A percentile compares a stretch with the other conserved stretches of the same genome.
These are phyloP conservation scores for Equus quagga DNA, from an alignment of 2,113 vertebrate genomes.

Conservation along the genomic window DNA sequence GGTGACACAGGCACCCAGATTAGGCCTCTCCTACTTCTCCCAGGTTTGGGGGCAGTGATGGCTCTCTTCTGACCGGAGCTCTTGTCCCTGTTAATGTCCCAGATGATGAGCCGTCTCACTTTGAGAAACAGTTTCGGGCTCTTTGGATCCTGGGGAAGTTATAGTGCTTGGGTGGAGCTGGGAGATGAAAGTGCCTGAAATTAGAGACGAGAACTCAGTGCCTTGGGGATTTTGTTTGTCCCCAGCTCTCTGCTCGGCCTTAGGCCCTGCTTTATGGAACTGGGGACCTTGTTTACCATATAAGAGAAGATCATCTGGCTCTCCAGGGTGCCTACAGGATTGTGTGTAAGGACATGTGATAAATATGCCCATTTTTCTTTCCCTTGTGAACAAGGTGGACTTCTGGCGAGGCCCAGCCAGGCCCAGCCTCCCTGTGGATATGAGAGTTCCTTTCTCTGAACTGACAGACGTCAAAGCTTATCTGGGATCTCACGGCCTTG, in stretches of 20 bases:
- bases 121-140: background rate
- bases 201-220: background rate
- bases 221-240: background rate
- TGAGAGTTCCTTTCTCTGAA: slow-evolving; percentile 89
- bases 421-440: slow-evolving; percentile 85
- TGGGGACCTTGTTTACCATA: background rate
- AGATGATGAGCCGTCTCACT: background rate
- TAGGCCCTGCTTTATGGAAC: background rate
- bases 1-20: background rate
- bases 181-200: no score
- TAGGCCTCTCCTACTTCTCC: background rate
- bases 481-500: slow-evolving; percentile 87
- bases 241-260: background rate
- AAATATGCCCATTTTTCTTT: background rate
- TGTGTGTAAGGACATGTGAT: fast-evolving
- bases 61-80: background rate
- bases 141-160: background rate
- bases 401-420: slow-evolving; percentile 90
- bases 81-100: background rate
- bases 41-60: background rate
- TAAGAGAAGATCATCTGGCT: background rate
- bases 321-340: background rate
- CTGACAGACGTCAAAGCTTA: slow-evolving; percentile 88
- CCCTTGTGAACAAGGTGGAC: slow-evolving; percentile 88
- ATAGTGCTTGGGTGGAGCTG: background rate